phyloP scores from a whole-genome alignment of 2,888 invertebrate species.

The Caenorhabditis angaria region DNA sequence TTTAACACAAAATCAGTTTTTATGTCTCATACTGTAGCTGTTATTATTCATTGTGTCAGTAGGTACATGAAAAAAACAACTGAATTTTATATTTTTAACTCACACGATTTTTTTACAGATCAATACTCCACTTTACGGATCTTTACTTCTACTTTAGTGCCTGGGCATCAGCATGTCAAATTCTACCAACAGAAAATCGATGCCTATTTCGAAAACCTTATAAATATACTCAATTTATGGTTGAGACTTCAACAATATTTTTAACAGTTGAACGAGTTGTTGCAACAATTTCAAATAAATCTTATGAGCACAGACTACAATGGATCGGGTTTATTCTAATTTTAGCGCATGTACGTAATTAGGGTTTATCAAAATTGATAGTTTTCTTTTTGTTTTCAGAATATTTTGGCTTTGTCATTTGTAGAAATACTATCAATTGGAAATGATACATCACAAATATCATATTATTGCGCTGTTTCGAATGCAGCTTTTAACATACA shows the following conservation, averaged over 20 bases:
- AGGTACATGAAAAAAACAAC: neutral
- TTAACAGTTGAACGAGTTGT: slow-evolving; percentile 22
- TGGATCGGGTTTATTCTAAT: slow-evolving; percentile 11
- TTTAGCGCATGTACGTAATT: slow-evolving; percentile 8
- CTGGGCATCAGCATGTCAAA: slow-evolving; percentile 25
- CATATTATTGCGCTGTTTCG: neutral
- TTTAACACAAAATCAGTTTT: slow-evolving; percentile 30
- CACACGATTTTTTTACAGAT: slow-evolving; percentile 1
- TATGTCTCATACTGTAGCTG: slow-evolving; percentile 17
- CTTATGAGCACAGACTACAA: slow-evolving; percentile 23
- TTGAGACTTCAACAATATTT: slow-evolving; percentile 24
- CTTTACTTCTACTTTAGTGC: slow-evolving; percentile 17
- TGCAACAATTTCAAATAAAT: slow-evolving; percentile 14
- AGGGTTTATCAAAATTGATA: neutral
- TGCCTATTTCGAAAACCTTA: slow-evolving; percentile 19
- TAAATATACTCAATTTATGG: slow-evolving; percentile 12
- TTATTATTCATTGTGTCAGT: slow-evolving; percentile 14
- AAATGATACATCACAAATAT: no score
- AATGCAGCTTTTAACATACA: neutral
- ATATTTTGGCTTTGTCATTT: neutral
- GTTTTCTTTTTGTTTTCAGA: slow-evolving; percentile 1
- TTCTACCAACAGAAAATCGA: slow-evolving; percentile 18
- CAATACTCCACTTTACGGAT: slow-evolving; percentile 25
- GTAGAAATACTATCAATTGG: neutral
- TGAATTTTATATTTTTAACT: neutral